Percentiles rank a stretch among this genome's conserved stretches.
These are phyloP conservation scores for Nomada hirtipes DNA, from an alignment of 2,888 invertebrate species.

Conservation along the genomic window DNA sequence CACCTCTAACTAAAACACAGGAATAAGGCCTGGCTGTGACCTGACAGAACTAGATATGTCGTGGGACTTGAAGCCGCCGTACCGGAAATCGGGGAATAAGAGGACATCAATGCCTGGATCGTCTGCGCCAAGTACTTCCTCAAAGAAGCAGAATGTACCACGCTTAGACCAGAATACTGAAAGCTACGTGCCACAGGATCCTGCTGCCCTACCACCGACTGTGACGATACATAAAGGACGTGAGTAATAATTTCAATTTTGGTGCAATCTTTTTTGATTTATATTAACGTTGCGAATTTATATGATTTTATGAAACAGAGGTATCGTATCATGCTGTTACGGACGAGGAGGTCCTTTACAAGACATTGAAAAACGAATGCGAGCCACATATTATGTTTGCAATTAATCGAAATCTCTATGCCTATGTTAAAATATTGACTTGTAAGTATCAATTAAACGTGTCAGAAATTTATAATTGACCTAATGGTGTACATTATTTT, in stretches of 20 bases:
- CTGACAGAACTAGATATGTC: conserved; percentile 91
- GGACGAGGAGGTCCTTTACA: conserved; percentile 86
- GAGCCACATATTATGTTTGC: conserved; percentile 89
- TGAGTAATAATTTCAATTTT: conserved; percentile 70
- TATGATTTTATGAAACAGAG: conserved; percentile 79
- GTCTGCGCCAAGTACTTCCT: conserved; percentile 68
- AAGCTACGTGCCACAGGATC: conserved; percentile 86
- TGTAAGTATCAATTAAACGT: conserved; percentile 86
- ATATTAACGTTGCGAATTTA: not conserved
- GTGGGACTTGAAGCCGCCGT: conserved; percentile 85
- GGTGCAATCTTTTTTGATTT: not conserved
- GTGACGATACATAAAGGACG: conserved; percentile 85
- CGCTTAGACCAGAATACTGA: conserved; percentile 85
- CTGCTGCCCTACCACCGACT: conserved; percentile 86
- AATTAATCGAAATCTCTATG: conserved; percentile 90
- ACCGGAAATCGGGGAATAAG: conserved; percentile 80
- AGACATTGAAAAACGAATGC: conserved; percentile 86
- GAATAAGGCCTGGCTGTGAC: conserved; percentile 94
- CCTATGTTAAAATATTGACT: conserved; percentile 90
- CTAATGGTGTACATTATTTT: conserved; percentile 67
- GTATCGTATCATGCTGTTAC: conserved; percentile 86
- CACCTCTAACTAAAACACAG: conserved; percentile 83
- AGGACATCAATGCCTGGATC: conserved; percentile 75
- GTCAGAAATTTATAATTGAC: not conserved
- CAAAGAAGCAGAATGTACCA: conserved; percentile 82